Evolutionary conservation across 2,113 vertebrate species (phyloP), one percentile per base, ranked within the genome.

Genomic region (Hippolais icterina): DNA sequence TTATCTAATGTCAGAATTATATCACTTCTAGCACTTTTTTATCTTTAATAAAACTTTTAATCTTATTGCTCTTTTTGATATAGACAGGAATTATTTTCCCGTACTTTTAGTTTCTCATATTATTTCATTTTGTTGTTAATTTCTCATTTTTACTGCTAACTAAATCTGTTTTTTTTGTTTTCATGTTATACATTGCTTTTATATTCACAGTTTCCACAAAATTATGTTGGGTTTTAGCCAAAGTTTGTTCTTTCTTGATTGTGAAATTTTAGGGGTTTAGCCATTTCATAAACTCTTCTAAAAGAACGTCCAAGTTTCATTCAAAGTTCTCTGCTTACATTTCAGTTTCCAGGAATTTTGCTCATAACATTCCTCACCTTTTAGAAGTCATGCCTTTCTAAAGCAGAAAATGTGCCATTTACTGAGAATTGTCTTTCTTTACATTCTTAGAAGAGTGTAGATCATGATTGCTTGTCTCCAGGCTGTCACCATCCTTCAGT

Each of bases 331-430:
- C 49, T 93, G 44, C 54, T 87, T 94, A 46, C n/a, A 41, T 77
- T 85, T 92, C 18, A 76, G 14, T 85, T 91, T 85, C 85, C 78
- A 90, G 75, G 41, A 93, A 90, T 85, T 91, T 93, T 79, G 22
- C 57, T 85, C 28, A 57, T 53, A 68, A 57, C 17, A 76, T 82
- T 96, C 44, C 24, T 87, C 53, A 90, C 57, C 70, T 92, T 92
- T 83, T 44, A 25, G 37, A 90, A 94, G 64, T 87, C 2, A 47
- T 9, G 22, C 33, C 24, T 47, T 75, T 94, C 79, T 65, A 69
- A 87, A 91, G 15, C 18, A 89, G 6, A 61, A 41, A 21, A 11
- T n/a, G 31, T 72, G 37, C 19, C 22, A 72, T 19, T 83, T 64
- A 65, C 35, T 24, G 10, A 11, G 22, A 72, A 33, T 77, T 46